phyloP scores from a whole-genome alignment of 2,113 vertebrate genomes.

The Castor canadensis region DNA sequence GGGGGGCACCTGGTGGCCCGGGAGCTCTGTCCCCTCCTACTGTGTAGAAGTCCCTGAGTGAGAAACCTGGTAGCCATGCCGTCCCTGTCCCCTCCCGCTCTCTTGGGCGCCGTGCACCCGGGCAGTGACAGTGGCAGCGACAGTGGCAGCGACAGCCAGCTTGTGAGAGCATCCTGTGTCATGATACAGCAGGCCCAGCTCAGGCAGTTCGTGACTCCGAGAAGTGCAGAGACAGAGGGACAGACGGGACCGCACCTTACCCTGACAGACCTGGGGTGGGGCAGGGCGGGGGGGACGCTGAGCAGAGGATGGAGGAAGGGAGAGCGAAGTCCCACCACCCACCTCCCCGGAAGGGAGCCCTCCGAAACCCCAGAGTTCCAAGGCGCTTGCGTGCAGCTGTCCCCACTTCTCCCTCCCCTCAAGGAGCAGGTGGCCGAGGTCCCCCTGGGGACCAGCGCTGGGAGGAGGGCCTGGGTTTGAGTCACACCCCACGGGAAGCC shows the following conservation, averaged over 20 bases:
- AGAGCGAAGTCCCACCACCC: rapidly evolving
- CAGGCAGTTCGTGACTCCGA: background rate
- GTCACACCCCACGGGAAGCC: background rate
- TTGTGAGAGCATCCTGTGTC: too few species aligned
- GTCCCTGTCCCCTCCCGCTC: too few species aligned
- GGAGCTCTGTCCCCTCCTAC: background rate
- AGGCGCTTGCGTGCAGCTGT: too few species aligned
- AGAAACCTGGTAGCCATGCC: background rate
- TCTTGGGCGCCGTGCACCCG: background rate
- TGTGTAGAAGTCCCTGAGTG: background rate
- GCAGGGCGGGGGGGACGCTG: background rate
- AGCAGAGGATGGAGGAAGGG: background rate
- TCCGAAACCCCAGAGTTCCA: background rate
- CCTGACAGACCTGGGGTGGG: background rate
- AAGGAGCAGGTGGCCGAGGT: background rate
- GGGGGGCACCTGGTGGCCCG: background rate
- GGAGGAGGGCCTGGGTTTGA: background rate
- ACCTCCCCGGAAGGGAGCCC: too few species aligned
- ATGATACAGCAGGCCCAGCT: background rate
- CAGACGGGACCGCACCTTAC: too few species aligned
- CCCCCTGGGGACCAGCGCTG: background rate
- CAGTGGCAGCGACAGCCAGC: too few species aligned
- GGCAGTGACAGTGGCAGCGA: background rate
- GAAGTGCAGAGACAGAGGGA: background rate
- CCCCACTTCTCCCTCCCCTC: background rate